phyloP scores from a whole-genome alignment of 1,140 invertebrate species.

The Pseudomyrmex gracilis region DNA sequence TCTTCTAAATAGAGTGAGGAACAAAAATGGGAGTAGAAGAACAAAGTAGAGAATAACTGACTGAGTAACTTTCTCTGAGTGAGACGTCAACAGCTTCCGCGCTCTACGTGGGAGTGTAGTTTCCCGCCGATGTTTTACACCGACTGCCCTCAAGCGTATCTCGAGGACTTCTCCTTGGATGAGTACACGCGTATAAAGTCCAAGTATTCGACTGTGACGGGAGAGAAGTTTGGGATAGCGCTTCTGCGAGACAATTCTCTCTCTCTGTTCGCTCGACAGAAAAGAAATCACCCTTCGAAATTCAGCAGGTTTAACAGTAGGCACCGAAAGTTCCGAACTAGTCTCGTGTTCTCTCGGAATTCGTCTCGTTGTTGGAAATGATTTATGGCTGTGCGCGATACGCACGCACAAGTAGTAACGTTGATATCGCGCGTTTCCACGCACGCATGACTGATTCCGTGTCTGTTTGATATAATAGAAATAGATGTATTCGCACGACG shows the following conservation, averaged over 20 bases:
- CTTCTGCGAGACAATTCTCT: conserved; percentile 8
- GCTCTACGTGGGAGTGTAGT: conserved; percentile 13
- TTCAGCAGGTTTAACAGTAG: conserved; percentile 31
- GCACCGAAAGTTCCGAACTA: conserved; percentile 30
- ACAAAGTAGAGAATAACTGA: too few relatives aligned
- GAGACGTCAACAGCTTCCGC: conserved; percentile 36
- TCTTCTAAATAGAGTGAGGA: too few relatives aligned
- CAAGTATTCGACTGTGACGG: conserved; percentile 30
- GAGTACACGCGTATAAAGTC: conserved; percentile 32
- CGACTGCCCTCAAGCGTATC: conserved; percentile 52
- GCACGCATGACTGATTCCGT: not conserved
- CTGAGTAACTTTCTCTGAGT: conserved; percentile 16
- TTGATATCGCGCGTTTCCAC: not conserved
- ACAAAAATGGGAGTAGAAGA: too few relatives aligned
- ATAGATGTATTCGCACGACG: too few relatives aligned
- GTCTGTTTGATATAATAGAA: too few relatives aligned
- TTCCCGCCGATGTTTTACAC: conserved; percentile 46
- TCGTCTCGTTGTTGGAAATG: conserved; percentile 14
- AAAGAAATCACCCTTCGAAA: conserved; percentile 53
- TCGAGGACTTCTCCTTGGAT: conserved; percentile 55
- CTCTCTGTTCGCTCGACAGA: conserved; percentile 1
- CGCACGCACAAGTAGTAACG: not conserved
- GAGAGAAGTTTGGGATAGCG: conserved; percentile 30
- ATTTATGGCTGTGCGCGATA: conserved; percentile 23
- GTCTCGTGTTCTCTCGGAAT: conserved; percentile 26